Evolutionary conservation across 2,888 invertebrate species (phyloP).

Genomic region (Cataglyphis cursor): DNA sequence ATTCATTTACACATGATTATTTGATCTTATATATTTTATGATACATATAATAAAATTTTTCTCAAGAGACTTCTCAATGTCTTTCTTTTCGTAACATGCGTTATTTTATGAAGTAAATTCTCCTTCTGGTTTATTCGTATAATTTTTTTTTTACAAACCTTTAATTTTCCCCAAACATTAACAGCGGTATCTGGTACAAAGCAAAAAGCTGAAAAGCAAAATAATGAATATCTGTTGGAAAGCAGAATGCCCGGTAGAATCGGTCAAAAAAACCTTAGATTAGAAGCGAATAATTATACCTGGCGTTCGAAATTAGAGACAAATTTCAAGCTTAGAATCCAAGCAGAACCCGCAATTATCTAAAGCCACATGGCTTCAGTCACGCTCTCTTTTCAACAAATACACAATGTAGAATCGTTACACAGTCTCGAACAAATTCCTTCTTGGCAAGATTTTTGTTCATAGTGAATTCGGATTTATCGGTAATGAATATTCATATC

Average conservation of each 20-base stretch:
- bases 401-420: background rate
- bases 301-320: conserved; percentile 49
- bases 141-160: conserved; percentile 10
- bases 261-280: conserved; percentile 32
- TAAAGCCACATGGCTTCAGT: conserved; percentile 53
- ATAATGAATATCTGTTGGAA: conserved; percentile 13
- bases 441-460: background rate
- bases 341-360: conserved; percentile 64
- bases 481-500: background rate
- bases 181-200: conserved; percentile 9
- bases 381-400: conserved; percentile 13
- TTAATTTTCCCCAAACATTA: conserved; percentile 27
- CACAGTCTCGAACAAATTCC: background rate
- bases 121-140: background rate
- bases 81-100: background rate
- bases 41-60: background rate
- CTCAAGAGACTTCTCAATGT: background rate
- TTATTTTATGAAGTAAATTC: conserved; percentile 2
- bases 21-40: background rate
- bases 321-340: conserved; percentile 21
- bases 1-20: background rate
- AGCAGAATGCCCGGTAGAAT: background rate
- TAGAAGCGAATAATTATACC: conserved; percentile 25
- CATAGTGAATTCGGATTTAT: background rate
- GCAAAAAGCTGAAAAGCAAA: conserved; percentile 7